Evolutionary conservation across 2,113 vertebrate species (phyloP).

Genomic region (Ammospiza nelsoni): DNA sequence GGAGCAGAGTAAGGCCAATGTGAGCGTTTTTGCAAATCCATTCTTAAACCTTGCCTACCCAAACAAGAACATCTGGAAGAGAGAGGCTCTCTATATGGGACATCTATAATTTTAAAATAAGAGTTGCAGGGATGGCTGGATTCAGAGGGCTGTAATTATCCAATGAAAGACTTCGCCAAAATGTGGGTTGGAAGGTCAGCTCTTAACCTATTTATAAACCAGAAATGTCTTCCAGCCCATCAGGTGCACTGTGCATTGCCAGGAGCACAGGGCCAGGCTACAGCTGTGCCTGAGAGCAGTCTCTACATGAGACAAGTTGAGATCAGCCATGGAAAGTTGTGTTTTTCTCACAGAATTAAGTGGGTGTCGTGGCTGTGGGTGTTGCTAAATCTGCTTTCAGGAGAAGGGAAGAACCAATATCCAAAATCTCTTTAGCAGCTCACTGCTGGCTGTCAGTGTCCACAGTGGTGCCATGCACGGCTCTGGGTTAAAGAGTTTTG

Average conservation of each 20-base stretch:
- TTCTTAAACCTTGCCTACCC: not conserved
- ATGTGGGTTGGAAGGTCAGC: conserved; percentile 5
- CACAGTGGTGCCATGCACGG: accelerated
- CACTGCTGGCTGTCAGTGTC: not conserved
- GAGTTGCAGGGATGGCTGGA: conserved; percentile 12
- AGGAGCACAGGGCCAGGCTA: not conserved
- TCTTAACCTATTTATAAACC: conserved; percentile 10
- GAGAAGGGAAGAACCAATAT: not conserved
- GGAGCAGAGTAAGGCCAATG: not conserved
- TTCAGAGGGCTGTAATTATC: conserved; percentile 44
- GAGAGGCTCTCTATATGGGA: not conserved
- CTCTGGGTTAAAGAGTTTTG: not conserved
- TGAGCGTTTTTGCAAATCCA: not conserved
- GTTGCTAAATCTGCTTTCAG: not conserved
- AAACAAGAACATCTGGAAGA: conserved; percentile 56
- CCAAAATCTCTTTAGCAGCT: not conserved
- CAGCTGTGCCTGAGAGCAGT: not conserved
- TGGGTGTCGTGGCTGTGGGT: not conserved
- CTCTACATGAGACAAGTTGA: not conserved
- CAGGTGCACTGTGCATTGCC: not conserved
- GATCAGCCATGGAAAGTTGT: not conserved
- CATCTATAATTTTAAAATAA: conserved; percentile 52
- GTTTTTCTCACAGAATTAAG: not conserved
- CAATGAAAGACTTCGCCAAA: conserved; percentile 25
- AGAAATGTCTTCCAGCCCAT: not conserved